Conservation (phyloP, 1,140 invertebrate species). For the Drosophila takahashii region DNA sequence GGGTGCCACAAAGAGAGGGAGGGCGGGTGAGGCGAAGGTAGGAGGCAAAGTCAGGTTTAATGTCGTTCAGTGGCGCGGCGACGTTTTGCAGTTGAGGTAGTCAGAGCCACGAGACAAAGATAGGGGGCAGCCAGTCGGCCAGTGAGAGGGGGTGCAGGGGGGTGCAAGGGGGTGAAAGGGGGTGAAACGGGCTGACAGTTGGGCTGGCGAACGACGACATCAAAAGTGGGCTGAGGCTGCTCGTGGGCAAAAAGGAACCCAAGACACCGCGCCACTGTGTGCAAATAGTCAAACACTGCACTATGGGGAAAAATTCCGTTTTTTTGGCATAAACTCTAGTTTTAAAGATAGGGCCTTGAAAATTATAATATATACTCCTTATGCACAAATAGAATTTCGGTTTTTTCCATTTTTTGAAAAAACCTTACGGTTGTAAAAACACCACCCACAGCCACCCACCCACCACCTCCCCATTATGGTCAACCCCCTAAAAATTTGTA, state of each 20-base stretch:
- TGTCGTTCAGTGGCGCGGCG: slow-evolving; percentile 73
- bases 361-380: no score
- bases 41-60: slow-evolving; percentile 78
- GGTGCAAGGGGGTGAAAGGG: no score
- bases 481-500: no score
- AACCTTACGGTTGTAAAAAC: no score
- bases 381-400: no score
- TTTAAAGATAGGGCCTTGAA: no score
- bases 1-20: slow-evolving; percentile 15
- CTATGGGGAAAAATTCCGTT: no score
- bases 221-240: slow-evolving; percentile 61
- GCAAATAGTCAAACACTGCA: slow-evolving; percentile 51
- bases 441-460: no score
- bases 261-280: slow-evolving; percentile 29
- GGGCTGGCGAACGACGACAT: slow-evolving; percentile 9
- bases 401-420: no score
- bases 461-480: no score
- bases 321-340: no score
- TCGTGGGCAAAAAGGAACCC: slow-evolving; percentile 58
- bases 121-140: neutral
- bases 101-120: slow-evolving; percentile 32
- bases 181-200: neutral
- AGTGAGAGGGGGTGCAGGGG: neutral
- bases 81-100: slow-evolving; percentile 74
- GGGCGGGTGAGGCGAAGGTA: slow-evolving; percentile 5